These are phyloP conservation scores for Bombus balteatus DNA, from an alignment of 1,140 invertebrate species.

Conservation along the genomic window DNA sequence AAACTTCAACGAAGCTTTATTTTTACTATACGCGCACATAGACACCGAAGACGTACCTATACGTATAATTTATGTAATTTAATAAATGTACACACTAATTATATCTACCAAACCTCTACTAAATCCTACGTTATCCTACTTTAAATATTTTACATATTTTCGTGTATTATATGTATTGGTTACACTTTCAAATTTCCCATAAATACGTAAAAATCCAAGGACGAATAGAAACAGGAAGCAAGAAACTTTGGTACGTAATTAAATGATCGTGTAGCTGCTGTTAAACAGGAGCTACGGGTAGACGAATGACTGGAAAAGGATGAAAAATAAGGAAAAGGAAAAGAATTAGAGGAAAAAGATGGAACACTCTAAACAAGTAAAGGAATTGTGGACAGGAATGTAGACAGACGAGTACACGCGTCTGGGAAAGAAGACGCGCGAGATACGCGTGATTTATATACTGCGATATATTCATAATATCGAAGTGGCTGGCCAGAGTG, in stretches of 20 bases:
- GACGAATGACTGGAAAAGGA: too few species aligned
- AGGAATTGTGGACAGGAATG: conserved; percentile 12
- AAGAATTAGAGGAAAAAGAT: neutral
- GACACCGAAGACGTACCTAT: too few species aligned
- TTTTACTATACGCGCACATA: too few species aligned
- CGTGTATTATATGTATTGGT: too few species aligned
- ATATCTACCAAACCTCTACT: too few species aligned
- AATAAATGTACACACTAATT: too few species aligned
- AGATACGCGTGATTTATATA: conserved; percentile 33
- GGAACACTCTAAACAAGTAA: neutral
- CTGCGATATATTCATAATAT: conserved; percentile 16
- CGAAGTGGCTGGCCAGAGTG: neutral
- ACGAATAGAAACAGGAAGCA: neutral
- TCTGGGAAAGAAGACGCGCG: neutral
- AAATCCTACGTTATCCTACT: too few species aligned
- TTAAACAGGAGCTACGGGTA: neutral
- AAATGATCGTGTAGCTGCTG: conserved; percentile 24
- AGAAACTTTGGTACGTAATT: neutral
- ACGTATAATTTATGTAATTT: too few species aligned
- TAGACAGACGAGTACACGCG: conserved; percentile 9
- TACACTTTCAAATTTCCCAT: too few species aligned
- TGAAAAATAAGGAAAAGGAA: neutral
- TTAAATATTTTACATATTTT: too few species aligned
- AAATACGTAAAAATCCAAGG: neutral
- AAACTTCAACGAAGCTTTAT: too few species aligned